Evolutionary conservation across 2,113 vertebrate species (phyloP), one percentile per base, ranked within the genome.

Genomic region (Phalacrocorax brasilianus): DNA sequence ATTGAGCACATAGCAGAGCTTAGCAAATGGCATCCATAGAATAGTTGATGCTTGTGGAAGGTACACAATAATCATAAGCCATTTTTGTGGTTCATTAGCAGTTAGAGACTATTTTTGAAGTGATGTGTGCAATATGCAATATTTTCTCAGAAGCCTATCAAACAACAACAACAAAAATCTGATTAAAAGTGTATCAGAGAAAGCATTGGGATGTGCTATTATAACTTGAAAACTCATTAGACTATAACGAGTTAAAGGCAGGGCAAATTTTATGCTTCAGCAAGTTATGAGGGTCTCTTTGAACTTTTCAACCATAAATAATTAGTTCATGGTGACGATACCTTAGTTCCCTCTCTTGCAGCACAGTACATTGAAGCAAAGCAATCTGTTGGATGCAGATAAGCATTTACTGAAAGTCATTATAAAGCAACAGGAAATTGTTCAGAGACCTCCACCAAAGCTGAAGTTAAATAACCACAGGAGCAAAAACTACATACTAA

Each of bases 311-410:
- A 12, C 79, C n/a, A 56, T 65, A 91, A 92, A 94, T 93, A 94
- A 94, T 97, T 94, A 95, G 86, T 72, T 92, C 27, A 21, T 49
- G 76, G 68, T 84, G 92, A 66, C 12, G 52, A 93, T 72, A 56
- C 56, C 73, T 88, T 58, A 89, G 40, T 84, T 89, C 38, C 59
- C 62, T 78, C 73, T 93, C 73, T 87, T 81, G 72, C 68, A 81
- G 61, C 49, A 65, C 24, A 49, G 44, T 53, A 32, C 65, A 49
- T 53, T 91, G 91, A 86, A 96, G 86, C 84, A 76, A 62, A 96
- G 40, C 76, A 94, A 75, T 96, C 93, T 97, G 96, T 49, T 85
- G 96, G 91, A 85, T 93, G 61, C 83, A 97, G 97, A 97, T 96
- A 96, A 97, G 91, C 70, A 79, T 79, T 95, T 92, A 78, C 80